phyloP scores from a whole-genome alignment of 2,113 vertebrate genomes.

The Pseudois nayaur region DNA sequence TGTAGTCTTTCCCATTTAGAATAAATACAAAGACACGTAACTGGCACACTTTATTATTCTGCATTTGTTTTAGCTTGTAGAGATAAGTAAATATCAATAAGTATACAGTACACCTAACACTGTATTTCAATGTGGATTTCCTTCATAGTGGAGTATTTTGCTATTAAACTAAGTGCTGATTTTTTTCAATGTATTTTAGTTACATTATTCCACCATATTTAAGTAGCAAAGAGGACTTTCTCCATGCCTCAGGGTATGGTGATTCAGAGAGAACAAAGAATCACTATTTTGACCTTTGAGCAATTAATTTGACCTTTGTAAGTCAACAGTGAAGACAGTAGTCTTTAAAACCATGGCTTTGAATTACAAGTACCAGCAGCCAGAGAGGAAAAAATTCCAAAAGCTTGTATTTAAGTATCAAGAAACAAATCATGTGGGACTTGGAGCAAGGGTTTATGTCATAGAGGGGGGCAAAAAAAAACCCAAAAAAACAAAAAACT shows the following conservation, averaged over 20 bases:
- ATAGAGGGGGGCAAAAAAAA: background rate
- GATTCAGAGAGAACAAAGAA: conserved; percentile 46
- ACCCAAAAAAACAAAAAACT: background rate
- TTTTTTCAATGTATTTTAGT: conserved; percentile 1
- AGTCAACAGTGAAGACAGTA: conserved; percentile 34
- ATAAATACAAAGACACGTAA: background rate
- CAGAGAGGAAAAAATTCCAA: background rate
- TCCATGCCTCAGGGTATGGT: conserved; percentile 5
- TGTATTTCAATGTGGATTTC: background rate
- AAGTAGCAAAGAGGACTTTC: conserved; percentile 24
- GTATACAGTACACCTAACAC: background rate
- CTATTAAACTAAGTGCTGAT: background rate
- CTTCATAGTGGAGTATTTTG: background rate
- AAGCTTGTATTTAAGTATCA: conserved; percentile 36
- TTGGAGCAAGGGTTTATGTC: background rate
- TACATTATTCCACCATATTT: conserved; percentile 30
- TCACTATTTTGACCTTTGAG: conserved; percentile 51
- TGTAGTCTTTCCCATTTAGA: background rate
- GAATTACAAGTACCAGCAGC: conserved; percentile 27
- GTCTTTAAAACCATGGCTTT: conserved; percentile 39
- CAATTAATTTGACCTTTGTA: conserved; percentile 68
- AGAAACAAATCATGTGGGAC: background rate
- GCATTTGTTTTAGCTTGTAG: conserved; percentile 10
- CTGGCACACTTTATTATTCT: background rate
- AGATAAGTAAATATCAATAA: background rate